Evolutionary conservation across 2,888 invertebrate species (phyloP), one percentile per base, ranked within the genome.

Genomic region (Octonoba sinensis): DNA sequence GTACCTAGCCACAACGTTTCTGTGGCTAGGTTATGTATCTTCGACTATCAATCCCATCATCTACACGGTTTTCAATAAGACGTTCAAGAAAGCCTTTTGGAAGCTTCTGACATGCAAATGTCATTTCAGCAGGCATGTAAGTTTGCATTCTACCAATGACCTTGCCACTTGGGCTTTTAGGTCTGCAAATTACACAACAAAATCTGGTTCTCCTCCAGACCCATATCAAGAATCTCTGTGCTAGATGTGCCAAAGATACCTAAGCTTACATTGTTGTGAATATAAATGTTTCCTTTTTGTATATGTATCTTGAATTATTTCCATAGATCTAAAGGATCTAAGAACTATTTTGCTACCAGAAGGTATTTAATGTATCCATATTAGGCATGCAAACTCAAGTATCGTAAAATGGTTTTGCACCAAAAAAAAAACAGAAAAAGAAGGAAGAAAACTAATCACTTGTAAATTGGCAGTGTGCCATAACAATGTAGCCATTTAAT

Each of bases 1-100:
- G 3, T 86, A 94, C 91, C 93, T 96, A 60, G 93, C 95, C 87
- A 95, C 95, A 87, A 91, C 95, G 83, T 96, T 95, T 77, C 92
- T 96, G 64, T 97, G 97, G 97, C 90, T 97, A 84, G 97, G 97
- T 22, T 97, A 96, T 88, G 94, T 96, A 73, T 96, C 96, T 87
- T 96, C 96, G 16, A 96, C 96, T 93, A 95, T 97, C 47, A 97
- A 97, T 89, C 97, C 97, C 0, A 94, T 97, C 87, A 96, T 97
- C 90, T 97, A 97, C 88, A 97, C 97, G 27, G 95, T 96, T 87
- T 97, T 97, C 89, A 97, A 97, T 89, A 95, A 96, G 88, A 94
- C 95, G 79, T 97, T 97, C 89, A 91, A 96, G 57, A 94, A 95
- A 87, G 95, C 96, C 0, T 96, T 96, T 88, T 94, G 95, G 87